Conservation (phyloP, 2,113 vertebrate species). For the Triplophysa dalaica region DNA sequence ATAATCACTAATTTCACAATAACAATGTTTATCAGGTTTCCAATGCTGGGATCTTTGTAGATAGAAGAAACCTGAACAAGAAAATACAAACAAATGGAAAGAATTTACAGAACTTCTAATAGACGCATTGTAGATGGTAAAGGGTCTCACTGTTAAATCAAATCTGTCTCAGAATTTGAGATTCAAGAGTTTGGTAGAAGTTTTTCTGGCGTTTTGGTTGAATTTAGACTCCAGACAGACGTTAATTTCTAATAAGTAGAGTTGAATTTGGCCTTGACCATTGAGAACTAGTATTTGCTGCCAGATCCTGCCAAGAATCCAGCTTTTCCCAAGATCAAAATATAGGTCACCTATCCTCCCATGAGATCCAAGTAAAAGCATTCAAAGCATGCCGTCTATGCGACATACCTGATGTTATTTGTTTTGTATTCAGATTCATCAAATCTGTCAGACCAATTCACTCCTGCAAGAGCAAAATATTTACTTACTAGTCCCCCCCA, state of each 20-base stretch:
- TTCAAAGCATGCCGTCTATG: slow-evolving; percentile 60
- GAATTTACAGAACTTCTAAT: background rate
- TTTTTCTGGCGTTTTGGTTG: background rate
- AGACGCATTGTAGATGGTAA: too few species aligned
- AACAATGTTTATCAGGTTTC: slow-evolving; percentile 97
- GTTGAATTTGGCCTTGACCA: slow-evolving; percentile 45
- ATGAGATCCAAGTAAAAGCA: slow-evolving; percentile 25
- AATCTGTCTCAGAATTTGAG: background rate
- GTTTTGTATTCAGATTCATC: slow-evolving; percentile 71
- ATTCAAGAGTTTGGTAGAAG: background rate
- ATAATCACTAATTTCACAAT: slow-evolving; percentile 96
- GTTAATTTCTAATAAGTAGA: background rate
- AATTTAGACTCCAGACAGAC: background rate
- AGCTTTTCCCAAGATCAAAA: slow-evolving; percentile 66
- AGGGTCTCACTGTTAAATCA: background rate
- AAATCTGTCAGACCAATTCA: slow-evolving; percentile 64
- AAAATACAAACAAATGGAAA: slow-evolving; percentile 38
- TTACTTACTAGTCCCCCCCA: background rate
- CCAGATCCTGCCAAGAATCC: slow-evolving; percentile 59
- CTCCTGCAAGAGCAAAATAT: background rate
- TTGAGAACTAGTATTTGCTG: slow-evolving; percentile 59
- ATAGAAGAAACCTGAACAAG: slow-evolving; percentile 91
- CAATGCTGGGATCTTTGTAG: slow-evolving; percentile 98
- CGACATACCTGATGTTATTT: slow-evolving; percentile 71
- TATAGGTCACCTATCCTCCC: slow-evolving; percentile 69